Conservation (phyloP, 2,888 invertebrate species). For the Tyria jacobaeae region DNA sequence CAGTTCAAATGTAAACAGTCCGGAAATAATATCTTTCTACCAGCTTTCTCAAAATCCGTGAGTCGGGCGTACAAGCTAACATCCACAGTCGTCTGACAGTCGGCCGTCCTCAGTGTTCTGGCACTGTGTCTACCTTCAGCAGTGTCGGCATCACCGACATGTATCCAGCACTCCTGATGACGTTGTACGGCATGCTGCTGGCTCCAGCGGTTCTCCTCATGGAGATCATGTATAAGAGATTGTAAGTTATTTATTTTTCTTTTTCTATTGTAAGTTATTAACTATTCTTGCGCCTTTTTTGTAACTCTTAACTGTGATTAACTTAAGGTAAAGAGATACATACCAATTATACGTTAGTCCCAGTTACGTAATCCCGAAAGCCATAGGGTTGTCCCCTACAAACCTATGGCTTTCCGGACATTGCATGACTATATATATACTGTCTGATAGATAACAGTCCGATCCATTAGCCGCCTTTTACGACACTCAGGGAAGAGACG, state of each 20-base stretch:
- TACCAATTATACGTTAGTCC: no score
- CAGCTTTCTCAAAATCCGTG: constrained; percentile 81
- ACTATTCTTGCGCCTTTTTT: background rate
- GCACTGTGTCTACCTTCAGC: constrained; percentile 86
- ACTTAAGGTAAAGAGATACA: background rate
- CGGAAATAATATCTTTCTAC: background rate
- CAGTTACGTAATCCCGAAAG: no score
- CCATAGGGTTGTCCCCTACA: no score
- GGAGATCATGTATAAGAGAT: constrained; percentile 67
- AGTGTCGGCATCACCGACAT: constrained; percentile 87
- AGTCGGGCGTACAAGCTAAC: constrained; percentile 82
- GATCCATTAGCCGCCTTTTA: no score
- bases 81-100: constrained; percentile 87
- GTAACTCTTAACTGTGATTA: background rate
- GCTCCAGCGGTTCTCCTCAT: constrained; percentile 72
- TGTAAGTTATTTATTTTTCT: no score
- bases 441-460: no score
- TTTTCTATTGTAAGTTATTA: no score
- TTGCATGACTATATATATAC: no score
- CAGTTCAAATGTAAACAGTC: no score
- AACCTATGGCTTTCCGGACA: no score
- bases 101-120: constrained; percentile 86
- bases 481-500: no score
- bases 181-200: constrained; percentile 77
- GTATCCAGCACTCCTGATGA: constrained; percentile 82